Percentiles rank a stretch among this genome's conserved stretches.
phyloP scores from a whole-genome alignment of 2,797 vertebrate species.

The Neomorphus geoffroyi region DNA sequence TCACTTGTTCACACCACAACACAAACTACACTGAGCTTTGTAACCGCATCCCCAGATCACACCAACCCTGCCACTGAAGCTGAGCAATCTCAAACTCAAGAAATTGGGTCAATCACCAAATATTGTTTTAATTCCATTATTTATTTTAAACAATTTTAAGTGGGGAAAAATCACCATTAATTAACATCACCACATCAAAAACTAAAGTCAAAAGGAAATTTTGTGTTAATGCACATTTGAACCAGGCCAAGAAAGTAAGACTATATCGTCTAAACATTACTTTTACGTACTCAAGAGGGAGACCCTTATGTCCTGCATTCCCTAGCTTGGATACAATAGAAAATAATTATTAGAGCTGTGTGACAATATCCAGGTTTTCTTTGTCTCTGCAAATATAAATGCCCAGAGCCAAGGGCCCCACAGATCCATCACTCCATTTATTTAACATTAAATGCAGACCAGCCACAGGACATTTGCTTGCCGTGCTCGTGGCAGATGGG shows the following conservation, averaged over 20 bases:
- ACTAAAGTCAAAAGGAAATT: conserved; percentile 1
- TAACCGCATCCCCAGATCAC: not conserved
- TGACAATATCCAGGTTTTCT: not conserved
- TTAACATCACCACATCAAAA: not conserved
- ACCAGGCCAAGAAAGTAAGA: conserved; percentile 64
- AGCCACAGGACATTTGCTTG: not conserved
- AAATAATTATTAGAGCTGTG: conserved; percentile 57
- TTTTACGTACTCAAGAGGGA: not conserved
- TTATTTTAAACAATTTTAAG: not conserved
- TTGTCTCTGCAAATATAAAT: not conserved
- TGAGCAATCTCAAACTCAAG: not conserved
- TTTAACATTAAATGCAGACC: not conserved
- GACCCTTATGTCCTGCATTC: not conserved
- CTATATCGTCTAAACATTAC: not conserved
- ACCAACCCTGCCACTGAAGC: not conserved
- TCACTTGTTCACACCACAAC: not conserved
- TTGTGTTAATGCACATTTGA: conserved; percentile 65
- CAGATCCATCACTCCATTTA: not conserved
- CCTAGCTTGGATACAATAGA: not conserved
- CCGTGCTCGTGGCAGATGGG: not conserved
- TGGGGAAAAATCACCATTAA: not conserved
- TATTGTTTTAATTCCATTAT: not conserved
- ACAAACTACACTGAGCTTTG: not conserved
- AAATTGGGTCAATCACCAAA: not conserved
- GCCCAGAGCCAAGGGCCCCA: not conserved